Evolutionary conservation across 37 sponge, comb jelly and placozoan genomes (phyloP).

Genomic region (Aphrocallistes beatrix): DNA sequence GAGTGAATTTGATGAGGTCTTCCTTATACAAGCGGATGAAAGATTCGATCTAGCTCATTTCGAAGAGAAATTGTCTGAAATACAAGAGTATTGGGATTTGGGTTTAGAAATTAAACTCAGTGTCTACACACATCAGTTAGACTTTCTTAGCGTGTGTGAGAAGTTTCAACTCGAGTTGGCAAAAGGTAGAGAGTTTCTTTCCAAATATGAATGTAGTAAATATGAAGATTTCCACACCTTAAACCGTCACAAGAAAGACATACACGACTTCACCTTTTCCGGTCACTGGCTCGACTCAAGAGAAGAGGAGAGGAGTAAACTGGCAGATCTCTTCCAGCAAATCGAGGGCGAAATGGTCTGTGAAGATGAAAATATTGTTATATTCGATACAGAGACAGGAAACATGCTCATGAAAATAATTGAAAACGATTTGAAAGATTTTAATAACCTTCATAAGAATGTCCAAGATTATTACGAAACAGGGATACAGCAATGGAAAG

Average conservation of each 20-base stretch:
- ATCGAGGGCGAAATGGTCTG: neutral
- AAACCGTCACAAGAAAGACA: neutral
- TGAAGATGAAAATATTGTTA: neutral
- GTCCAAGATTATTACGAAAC: neutral
- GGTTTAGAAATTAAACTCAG: neutral
- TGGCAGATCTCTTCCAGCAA: neutral
- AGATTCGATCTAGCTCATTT: neutral
- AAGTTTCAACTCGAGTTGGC: neutral
- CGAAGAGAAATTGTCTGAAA: neutral
- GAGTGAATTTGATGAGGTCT: neutral
- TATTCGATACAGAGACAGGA: neutral
- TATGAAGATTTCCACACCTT: neutral
- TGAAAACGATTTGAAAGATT: neutral
- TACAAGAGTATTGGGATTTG: neutral
- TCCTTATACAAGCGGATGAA: neutral
- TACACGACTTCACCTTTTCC: neutral
- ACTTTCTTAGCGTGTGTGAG: neutral
- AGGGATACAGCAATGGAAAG: neutral
- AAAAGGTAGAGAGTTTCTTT: neutral
- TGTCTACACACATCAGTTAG: neutral
- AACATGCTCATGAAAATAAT: neutral
- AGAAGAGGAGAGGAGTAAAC: neutral
- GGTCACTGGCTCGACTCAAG: neutral
- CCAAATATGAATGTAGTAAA: neutral
- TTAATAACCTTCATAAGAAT: neutral